Percentiles rank a stretch among this genome's conserved stretches.
Conservation (phyloP, 2,797 vertebrate species). For the Leptodactylus fallax region DNA sequence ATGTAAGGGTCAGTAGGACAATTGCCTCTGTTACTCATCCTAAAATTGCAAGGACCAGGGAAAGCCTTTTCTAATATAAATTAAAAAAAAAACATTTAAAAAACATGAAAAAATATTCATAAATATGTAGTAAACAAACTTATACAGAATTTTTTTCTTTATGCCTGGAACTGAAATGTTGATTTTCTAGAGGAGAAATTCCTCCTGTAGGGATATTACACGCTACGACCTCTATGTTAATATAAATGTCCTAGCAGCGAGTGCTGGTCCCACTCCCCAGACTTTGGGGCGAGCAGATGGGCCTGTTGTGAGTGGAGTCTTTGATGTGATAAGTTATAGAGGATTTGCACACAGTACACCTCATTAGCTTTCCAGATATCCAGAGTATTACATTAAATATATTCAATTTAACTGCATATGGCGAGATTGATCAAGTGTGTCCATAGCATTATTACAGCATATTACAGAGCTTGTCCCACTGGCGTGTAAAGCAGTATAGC, state of each 20-base stretch:
- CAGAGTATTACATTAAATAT: not conserved
- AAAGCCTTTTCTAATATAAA: too few relatives aligned
- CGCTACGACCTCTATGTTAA: not conserved
- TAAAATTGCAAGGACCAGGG: too few relatives aligned
- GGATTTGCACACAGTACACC: conserved; percentile 5
- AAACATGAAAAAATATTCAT: too few relatives aligned
- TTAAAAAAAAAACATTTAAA: too few relatives aligned
- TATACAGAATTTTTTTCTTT: not conserved
- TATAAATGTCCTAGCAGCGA: not conserved
- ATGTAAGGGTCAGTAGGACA: too few relatives aligned
- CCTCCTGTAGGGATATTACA: not conserved
- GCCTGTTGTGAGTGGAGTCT: not conserved
- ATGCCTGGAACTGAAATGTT: too few relatives aligned
- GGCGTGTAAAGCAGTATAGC: not conserved
- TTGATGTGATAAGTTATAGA: not conserved
- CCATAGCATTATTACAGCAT: conserved; percentile 3
- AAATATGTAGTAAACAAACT: not conserved
- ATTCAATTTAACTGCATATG: conserved; percentile 28
- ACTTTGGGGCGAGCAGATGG: conserved; percentile 20
- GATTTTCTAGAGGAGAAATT: not conserved
- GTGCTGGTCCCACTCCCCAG: not conserved
- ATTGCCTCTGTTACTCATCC: too few relatives aligned
- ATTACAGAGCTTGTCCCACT: not conserved
- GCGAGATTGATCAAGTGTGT: conserved; percentile 24
- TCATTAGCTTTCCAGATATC: conserved; percentile 28